Evolutionary conservation across 2,888 invertebrate species (phyloP).

Genomic region (Drosophila bunnanda): DNA sequence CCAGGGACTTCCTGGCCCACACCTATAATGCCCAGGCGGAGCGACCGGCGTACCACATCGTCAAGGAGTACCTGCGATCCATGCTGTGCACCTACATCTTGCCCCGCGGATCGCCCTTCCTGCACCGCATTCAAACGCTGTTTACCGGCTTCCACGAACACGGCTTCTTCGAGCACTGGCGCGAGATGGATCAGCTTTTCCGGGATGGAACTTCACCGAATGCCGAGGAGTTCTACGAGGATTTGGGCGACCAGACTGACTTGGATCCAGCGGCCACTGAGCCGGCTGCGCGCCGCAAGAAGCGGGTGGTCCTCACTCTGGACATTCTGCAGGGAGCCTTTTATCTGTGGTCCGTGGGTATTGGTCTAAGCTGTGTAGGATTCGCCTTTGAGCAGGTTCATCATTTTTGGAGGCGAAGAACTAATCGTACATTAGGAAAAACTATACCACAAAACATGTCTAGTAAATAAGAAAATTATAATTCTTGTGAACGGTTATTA

Average conservation of each 20-base stretch:
- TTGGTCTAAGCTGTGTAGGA: constrained; percentile 41
- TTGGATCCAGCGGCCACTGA: constrained; percentile 9
- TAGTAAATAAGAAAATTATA: not conserved
- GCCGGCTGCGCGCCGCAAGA: constrained; percentile 31
- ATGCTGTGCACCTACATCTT: constrained; percentile 67
- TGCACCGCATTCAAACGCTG: constrained; percentile 33
- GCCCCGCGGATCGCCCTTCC: constrained; percentile 39
- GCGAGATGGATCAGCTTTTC: constrained; percentile 50
- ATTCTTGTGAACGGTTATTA: no score
- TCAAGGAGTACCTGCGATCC: constrained; percentile 78
- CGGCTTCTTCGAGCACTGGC: constrained; percentile 81
- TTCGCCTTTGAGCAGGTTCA: constrained; percentile 24
- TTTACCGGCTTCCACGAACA: constrained; percentile 71
- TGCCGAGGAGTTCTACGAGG: constrained; percentile 58
- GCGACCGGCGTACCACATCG: constrained; percentile 79
- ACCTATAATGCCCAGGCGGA: constrained; percentile 71
- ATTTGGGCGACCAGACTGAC: constrained; percentile 45
- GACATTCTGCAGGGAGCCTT: constrained; percentile 82
- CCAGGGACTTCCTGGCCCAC: constrained; percentile 73
- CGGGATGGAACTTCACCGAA: constrained; percentile 48
- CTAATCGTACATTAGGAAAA: no score
- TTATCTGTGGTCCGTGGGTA: constrained; percentile 80
- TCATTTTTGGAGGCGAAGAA: constrained; percentile 2
- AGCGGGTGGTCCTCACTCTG: constrained; percentile 73
- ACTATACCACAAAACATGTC: not conserved